phyloP scores from a whole-genome alignment of 2,888 invertebrate genomes.

The Leptinotarsa tumamoca region DNA sequence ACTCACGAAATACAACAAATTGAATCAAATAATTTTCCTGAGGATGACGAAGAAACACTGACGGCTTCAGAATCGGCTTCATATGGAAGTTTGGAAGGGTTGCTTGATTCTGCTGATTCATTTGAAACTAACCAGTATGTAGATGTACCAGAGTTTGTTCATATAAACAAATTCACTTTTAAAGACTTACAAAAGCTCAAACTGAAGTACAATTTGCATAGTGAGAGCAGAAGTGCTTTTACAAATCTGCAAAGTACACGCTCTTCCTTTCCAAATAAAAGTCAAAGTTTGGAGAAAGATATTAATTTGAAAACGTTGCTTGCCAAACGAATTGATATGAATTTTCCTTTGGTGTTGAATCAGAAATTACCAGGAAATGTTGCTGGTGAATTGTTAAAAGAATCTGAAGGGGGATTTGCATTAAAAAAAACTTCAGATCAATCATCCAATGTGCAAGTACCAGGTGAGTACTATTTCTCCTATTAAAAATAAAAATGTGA shows the following conservation, averaged over 20 bases:
- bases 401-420: not conserved
- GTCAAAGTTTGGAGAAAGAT: not conserved
- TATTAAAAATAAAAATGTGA: not conserved
- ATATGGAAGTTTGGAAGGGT: conserved; percentile 19
- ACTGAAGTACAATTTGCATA: not conserved
- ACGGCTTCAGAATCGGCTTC: conserved; percentile 18
- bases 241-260: not conserved
- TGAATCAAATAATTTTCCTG: not conserved
- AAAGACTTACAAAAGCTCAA: conserved; percentile 11
- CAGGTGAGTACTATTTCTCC: not conserved
- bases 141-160: conserved; percentile 43
- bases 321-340: not conserved
- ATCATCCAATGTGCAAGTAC: not conserved
- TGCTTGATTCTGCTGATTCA: conserved; percentile 36
- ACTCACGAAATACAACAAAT: not conserved
- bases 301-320: conserved; percentile 9
- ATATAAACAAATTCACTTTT: conserved; percentile 39
- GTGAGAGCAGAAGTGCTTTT: not conserved
- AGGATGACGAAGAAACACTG: conserved; percentile 22
- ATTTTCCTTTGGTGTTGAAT: not conserved
- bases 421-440: not conserved
- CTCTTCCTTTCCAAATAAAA: not conserved
- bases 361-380: not conserved
- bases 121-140: conserved; percentile 32
- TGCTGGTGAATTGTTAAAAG: not conserved